Evolutionary conservation across 2,888 invertebrate genomes (phyloP).

Genomic region (Troides aeacus): DNA sequence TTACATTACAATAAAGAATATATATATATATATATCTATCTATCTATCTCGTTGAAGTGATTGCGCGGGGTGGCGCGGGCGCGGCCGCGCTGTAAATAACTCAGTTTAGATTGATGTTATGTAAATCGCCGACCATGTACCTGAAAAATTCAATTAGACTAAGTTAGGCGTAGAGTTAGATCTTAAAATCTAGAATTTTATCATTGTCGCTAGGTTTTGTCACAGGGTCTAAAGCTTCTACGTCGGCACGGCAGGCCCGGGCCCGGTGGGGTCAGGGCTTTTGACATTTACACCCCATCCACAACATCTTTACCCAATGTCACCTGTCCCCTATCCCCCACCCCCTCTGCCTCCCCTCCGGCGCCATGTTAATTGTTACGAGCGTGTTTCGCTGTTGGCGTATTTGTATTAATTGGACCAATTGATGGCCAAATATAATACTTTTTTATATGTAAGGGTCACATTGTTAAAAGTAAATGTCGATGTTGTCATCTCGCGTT

Average conservation of each 20-base stretch:
- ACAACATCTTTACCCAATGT: too few species aligned
- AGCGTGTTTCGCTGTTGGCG: slow-evolving; percentile 63
- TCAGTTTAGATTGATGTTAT: slow-evolving; percentile 52
- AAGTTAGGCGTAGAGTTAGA: slow-evolving; percentile 72
- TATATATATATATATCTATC: not conserved
- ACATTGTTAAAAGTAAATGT: too few species aligned
- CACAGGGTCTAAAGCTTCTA: slow-evolving; percentile 68
- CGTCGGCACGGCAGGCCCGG: not conserved
- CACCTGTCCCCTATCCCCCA: too few species aligned
- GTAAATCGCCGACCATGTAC: slow-evolving; percentile 73
- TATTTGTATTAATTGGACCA: slow-evolving; percentile 30
- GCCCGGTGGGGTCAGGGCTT: not conserved
- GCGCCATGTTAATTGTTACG: slow-evolving; percentile 23
- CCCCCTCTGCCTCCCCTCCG: not conserved
- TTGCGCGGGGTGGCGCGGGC: slow-evolving; percentile 30
- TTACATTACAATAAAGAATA: slow-evolving; percentile 17
- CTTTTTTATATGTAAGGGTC: slow-evolving; percentile 2
- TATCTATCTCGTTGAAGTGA: slow-evolving; percentile 9
- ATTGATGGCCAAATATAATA: slow-evolving; percentile 25
- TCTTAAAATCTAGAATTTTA: slow-evolving; percentile 68
- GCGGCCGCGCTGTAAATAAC: slow-evolving; percentile 60
- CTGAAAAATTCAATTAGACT: slow-evolving; percentile 77
- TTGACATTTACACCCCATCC: too few species aligned
- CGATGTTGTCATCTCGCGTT: too few species aligned
- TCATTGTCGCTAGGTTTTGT: slow-evolving; percentile 69